Conservation (phyloP, 2,113 vertebrate genomes). For the Mastomys coucha region DNA sequence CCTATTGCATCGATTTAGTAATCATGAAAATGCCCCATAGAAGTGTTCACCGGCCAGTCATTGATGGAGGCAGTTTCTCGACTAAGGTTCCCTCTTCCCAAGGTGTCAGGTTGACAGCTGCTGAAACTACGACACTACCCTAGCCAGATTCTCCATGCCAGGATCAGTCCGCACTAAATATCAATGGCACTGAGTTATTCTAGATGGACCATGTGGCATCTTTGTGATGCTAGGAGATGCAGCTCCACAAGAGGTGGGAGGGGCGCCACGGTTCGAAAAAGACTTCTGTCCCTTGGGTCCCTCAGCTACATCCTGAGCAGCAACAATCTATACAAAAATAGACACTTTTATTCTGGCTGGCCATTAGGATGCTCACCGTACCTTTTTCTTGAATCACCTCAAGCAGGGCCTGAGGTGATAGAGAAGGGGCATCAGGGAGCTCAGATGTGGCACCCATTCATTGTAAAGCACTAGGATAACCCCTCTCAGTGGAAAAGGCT, state of each 20-base stretch:
- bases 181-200: not conserved
- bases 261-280: not conserved
- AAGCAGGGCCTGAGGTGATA: not conserved
- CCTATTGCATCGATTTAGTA: not conserved
- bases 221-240: not conserved
- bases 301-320: not conserved
- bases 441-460: not conserved
- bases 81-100: not conserved
- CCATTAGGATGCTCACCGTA: not conserved
- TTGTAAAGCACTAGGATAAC: not conserved
- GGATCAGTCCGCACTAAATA: not conserved
- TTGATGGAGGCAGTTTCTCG: not conserved
- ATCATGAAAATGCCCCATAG: not conserved
- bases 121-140: not conserved
- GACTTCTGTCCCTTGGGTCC: not conserved
- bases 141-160: not conserved
- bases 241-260: not conserved
- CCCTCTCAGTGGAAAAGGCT: not conserved
- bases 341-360: not conserved
- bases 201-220: no score
- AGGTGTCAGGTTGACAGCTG: not conserved
- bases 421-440: not conserved
- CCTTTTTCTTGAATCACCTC: not conserved
- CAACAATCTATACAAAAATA: rapidly evolving
- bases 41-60: not conserved